Base-by-base conservation (phyloP, 2,113 vertebrate species). In the Amphiprion ocellaris region DNA sequence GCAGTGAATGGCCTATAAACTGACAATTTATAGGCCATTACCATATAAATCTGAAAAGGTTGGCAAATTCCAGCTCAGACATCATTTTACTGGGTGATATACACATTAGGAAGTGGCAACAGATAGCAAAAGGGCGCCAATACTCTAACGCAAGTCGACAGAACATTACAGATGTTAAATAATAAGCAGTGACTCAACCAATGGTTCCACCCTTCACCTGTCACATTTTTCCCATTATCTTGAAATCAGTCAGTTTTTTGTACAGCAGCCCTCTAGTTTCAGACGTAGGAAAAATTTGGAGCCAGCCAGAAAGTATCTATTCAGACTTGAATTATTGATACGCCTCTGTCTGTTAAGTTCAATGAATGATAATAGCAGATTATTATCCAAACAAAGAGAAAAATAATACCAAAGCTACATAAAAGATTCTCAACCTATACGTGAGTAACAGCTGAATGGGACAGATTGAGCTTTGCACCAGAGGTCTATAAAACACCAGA, bases 131-230 rank as follows among this genome's bases (percentile, higher is more conserved):
- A 3, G 10, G 53, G n/a, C 55, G 58, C 68, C 37, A 39, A 9
- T 6, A 41, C 39, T 41, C 39, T 4, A 11, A 72, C 53, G 39
- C 15, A 41, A 61, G 24, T 24, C 53, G 11, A 41, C 4, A 41
- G 10, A 39, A 66, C 9, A 50, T 68, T 47, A 7, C 62, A 61
- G 10, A 74, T 9, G 21, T 9, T 62, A 30, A 1, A 61, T 1
- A 53, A 47, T 41, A 41, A 9, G 1, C 15, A 15, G 1, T 30
- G 21, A 53, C 16, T 59, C n/a, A 24, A 74, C 47, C 46, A 23
- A 62, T 33, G 24, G 14, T 9, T 85, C 79, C 77, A 81, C 77
- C 64, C 63, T 47, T 21, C 21, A 21, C 21, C 21, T 21, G 21
- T 21, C 21, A 21, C 21, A 21, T 21, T 21, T 21, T 21, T 21